A percentile compares a stretch with the other conserved stretches of the same genome.
Evolutionary conservation across 2,888 invertebrate species (phyloP).

Genomic region (Nephrotoma appendiculata): DNA sequence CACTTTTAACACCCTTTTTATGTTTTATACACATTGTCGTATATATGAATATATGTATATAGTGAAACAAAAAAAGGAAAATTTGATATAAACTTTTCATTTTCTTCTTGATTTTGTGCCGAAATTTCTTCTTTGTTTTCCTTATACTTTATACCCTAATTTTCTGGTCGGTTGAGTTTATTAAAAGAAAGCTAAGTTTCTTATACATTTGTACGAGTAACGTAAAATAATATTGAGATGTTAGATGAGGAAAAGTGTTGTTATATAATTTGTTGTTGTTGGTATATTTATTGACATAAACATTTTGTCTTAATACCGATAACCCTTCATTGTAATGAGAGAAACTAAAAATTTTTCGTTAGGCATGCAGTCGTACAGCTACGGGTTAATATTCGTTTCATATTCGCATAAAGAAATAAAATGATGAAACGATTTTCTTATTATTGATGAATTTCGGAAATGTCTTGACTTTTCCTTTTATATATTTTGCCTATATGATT

Average conservation of each 20-base stretch:
- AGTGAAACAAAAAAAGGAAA: background rate
- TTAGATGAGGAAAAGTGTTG: background rate
- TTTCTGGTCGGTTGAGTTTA: slow-evolving; percentile 5
- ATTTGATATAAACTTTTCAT: background rate
- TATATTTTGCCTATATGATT: background rate
- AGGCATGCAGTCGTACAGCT: background rate
- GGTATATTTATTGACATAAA: background rate
- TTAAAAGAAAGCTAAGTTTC: background rate
- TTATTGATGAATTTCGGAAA: background rate
- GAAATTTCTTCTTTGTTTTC: background rate
- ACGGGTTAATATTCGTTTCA: background rate
- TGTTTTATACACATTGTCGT: background rate
- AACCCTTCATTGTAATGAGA: background rate
- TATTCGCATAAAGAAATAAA: background rate
- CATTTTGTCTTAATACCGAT: background rate
- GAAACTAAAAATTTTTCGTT: background rate
- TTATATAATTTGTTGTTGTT: background rate
- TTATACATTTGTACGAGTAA: background rate
- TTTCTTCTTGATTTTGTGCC: background rate
- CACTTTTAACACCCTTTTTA: background rate
- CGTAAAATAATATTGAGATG: background rate
- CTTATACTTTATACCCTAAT: background rate
- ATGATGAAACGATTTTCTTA: background rate
- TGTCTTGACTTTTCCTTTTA: background rate
- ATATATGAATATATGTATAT: background rate